Evolutionary conservation across 2,888 invertebrate genomes (phyloP), one percentile per base, ranked within the genome.

Genomic region (Clitarchus hookeri): DNA sequence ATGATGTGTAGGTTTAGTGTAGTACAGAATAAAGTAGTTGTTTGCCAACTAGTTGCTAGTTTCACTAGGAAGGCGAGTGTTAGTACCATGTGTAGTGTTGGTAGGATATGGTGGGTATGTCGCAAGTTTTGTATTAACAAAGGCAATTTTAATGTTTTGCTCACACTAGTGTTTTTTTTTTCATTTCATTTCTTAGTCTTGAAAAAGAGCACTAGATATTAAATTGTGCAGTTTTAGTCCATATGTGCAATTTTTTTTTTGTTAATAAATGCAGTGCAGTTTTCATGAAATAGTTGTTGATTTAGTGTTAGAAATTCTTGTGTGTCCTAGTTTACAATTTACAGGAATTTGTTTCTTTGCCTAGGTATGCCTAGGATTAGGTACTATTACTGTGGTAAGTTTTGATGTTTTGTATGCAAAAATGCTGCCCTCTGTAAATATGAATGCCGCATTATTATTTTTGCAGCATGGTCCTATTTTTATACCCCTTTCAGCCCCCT

Each of bases 321-420:
- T n/a, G 65, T 65, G 65, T 23, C n/a, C 65, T n/a, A 11, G 27
- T 36, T 82, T n/a, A 19, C 16, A 82, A 82, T 82, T 25, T 23
- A 36, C 13, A 82, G 87, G 89, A 89, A 89, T 90, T 90, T 90
- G 87, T 86, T 87, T 88, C 89, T 89, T 91, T 90, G 90, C 90
- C 90, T 91, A 94, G 94, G 93, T 91, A 92, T 94, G 91, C 94
- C 94, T 92, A 93, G 94, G 94, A 94, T 94, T 91, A 94, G 93
- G 91, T 94, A 94, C 92, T 94, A 94, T 92, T 94, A 93, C 91
- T 93, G 93, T 91, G 94, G 94, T 94, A 93, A 94, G 94, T 94
- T 89, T 65, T 65, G 65, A n/a, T 65, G 65, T 65, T 65, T 23
- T 65, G 65, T 65, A n/a, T 65, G 65, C 65, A 65, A 65, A 36